Conservation (phyloP, 2,888 invertebrate genomes). For the Melanchra persicariae region DNA sequence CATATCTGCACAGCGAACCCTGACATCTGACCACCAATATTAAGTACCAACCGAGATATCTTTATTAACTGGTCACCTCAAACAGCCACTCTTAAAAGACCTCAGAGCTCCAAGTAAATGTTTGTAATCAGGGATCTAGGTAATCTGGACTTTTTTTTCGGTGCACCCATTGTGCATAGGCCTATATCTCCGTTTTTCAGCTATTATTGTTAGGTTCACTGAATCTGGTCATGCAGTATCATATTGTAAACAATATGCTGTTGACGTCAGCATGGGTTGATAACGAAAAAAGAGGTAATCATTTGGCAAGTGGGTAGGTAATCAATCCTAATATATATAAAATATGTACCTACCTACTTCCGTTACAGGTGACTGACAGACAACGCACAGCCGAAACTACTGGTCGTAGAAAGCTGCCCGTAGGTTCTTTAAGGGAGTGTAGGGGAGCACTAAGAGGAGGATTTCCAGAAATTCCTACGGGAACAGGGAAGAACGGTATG, state of each 20-base stretch:
- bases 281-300: slow-evolving; percentile 33
- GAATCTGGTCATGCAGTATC: slow-evolving; percentile 42
- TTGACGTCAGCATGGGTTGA: slow-evolving; percentile 42
- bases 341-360: too few species aligned
- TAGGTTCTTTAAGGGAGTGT: too few species aligned
- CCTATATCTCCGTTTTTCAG: slow-evolving; percentile 20
- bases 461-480: too few species aligned
- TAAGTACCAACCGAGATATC: slow-evolving; percentile 39
- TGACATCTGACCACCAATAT: slow-evolving; percentile 59
- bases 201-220: slow-evolving; percentile 17
- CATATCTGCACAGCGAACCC: slow-evolving; percentile 38
- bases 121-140: background rate
- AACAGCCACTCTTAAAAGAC: slow-evolving; percentile 29
- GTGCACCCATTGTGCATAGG: slow-evolving; percentile 24
- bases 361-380: too few species aligned
- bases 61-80: slow-evolving; percentile 30
- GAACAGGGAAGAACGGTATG: too few species aligned
- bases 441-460: too few species aligned
- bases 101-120: slow-evolving; percentile 6
- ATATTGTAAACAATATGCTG: slow-evolving; percentile 44
- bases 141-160: background rate
- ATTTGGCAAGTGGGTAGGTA: slow-evolving; percentile 12
- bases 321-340: too few species aligned
- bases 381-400: too few species aligned
- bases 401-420: too few species aligned